Base-by-base conservation (phyloP, 2,888 invertebrate species). In the Caenorhabditis sp. region DNA sequence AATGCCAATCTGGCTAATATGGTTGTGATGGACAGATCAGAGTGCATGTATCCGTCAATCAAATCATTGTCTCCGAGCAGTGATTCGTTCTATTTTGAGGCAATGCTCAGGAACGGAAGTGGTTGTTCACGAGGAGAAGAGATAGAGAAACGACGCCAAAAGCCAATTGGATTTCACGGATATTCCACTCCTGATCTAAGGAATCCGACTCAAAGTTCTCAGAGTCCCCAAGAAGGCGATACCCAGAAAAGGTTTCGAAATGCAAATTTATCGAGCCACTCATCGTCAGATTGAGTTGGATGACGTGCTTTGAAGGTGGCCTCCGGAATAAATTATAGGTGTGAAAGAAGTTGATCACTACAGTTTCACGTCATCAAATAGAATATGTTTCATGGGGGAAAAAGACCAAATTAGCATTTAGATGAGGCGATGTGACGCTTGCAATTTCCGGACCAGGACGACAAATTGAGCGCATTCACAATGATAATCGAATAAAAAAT, bases 41-140 rank as follows among this genome's bases (percentile, higher is more conserved):
- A 61, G 60, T 70, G 69, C 69, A 69, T 32, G 56, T 44, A 68
- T 56, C 55, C 56, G 51, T 60, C 69, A 69, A 69, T 69, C 69
- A 60, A 20, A 69, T 69, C 69, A 35, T 44, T 56, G 11, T 26
- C 18, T n/a, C 47, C 28, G n/a, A n/a, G n/a, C 37, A 56, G 44
- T 20, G 26, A 13, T 55, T 28, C 35, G n/a, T 20, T 32, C 56
- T 56, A 56, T 70, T 70, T 70, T 18, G 61, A 20, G 55, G 50
- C 47, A 40, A 40, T 32, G 56, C 28, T 15, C n/a, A 40, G 35
- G 70, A 61, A 32, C 20, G 51, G 28, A 53, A 61, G 53, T 37
- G 51, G 2, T n/a, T 22, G n/a, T n/a, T n/a, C n/a, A n/a, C 20
- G 47, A 5, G 47, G n/a, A 1, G 18, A 40, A 40, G 55, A 4